A percentile compares a stretch with the other conserved stretches of the same genome.
phyloP scores from a whole-genome alignment of 2,888 invertebrate genomes.

The Encarsia formosa region DNA sequence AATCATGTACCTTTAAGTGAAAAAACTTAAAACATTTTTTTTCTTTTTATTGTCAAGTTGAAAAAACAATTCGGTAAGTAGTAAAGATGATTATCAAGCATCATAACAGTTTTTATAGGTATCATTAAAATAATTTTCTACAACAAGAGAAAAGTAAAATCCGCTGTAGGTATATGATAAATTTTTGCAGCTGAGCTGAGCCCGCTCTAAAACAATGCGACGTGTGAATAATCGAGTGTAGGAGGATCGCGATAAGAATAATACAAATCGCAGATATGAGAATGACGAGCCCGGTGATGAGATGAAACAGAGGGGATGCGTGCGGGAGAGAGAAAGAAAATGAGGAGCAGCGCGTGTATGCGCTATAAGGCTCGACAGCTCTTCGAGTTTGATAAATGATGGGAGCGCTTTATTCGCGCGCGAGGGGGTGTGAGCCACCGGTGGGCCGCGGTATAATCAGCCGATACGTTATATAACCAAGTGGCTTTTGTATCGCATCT shows the following conservation, averaged over 20 bases:
- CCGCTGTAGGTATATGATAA: too few relatives aligned
- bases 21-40: too few relatives aligned
- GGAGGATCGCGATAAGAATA: constrained; percentile 29
- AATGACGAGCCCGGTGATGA: constrained; percentile 31
- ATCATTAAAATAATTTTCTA: too few relatives aligned
- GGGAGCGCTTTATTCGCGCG: constrained; percentile 37
- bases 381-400: constrained; percentile 47
- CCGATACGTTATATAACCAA: constrained; percentile 46
- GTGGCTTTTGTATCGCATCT: constrained; percentile 34
- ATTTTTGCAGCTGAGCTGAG: too few relatives aligned
- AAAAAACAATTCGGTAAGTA: too few relatives aligned
- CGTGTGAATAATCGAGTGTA: constrained; percentile 24
- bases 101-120: too few relatives aligned
- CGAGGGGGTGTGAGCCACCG: constrained; percentile 34
- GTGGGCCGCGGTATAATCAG: constrained; percentile 42
- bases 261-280: constrained; percentile 42
- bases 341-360: constrained; percentile 33
- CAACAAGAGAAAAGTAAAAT: too few relatives aligned
- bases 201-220: constrained; percentile 15
- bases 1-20: too few relatives aligned
- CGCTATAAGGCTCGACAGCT: constrained; percentile 24
- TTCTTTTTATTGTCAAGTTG: too few relatives aligned
- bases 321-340: constrained; percentile 11
- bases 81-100: too few relatives aligned
- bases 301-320: too few relatives aligned